These are phyloP conservation scores for human (Homo sapiens) DNA, from an alignment of 2,113 vertebrate genomes.

Conservation along the genomic window GRCh38 chr16:75002501-75003000, in stretches of 20 bases:
- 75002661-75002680: constrained; percentile 6
- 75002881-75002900: background rate
- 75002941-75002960: background rate
- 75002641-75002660: constrained; percentile 55
- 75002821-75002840: background rate
- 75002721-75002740: constrained; percentile 1
- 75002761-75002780: background rate
- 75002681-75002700: constrained; percentile 59
- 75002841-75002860: background rate
- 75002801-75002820: background rate
- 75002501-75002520: background rate
- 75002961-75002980: too few species aligned
- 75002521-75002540: background rate
- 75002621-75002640: background rate
- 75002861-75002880: background rate
- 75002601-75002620: background rate
- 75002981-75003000: too few species aligned
- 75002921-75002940: background rate
- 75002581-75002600: background rate
- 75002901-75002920: background rate
- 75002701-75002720: constrained; percentile 22
- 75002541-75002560: background rate
- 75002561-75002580: background rate
- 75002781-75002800: background rate
- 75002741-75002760: background rate